A percentile compares a stretch with the other conserved stretches of the same genome.
phyloP scores from a whole-genome alignment of 2,797 vertebrate species.

The Lacerta agilis region DNA sequence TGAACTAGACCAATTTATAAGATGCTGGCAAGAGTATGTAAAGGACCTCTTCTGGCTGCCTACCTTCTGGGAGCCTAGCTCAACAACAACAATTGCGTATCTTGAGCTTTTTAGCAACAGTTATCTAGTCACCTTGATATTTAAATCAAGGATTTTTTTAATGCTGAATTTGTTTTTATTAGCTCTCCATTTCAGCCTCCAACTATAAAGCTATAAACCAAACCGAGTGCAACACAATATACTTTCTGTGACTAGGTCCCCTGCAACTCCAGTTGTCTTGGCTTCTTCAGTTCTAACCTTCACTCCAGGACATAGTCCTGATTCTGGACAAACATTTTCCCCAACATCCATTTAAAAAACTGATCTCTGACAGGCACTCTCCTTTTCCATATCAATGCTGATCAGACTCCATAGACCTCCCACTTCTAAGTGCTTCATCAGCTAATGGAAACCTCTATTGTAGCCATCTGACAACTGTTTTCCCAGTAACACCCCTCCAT shows the following conservation, averaged over 20 bases:
- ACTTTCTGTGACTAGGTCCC: background rate
- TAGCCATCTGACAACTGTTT: constrained; percentile 13
- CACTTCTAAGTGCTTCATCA: constrained; percentile 51
- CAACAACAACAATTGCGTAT: background rate
- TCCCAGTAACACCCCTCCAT: constrained; percentile 5
- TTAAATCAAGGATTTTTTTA: background rate
- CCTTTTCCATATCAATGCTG: constrained; percentile 53
- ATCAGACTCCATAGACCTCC: constrained; percentile 58
- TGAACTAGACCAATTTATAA: background rate
- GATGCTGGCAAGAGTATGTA: background rate
- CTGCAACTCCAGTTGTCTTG: background rate
- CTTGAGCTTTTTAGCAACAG: background rate
- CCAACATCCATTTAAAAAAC: accelerated
- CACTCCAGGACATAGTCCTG: accelerated
- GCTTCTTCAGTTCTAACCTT: background rate
- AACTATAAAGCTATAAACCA: background rate
- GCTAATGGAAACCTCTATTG: constrained; percentile 56
- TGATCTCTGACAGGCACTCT: constrained; percentile 4
- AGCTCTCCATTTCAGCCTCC: background rate
- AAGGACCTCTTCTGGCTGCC: background rate
- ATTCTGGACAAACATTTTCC: accelerated
- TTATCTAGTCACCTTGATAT: background rate
- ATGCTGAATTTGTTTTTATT: background rate
- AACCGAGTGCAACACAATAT: background rate
- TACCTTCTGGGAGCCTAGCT: background rate